These are phyloP conservation scores for Halocynthia aurantium DNA, from an alignment of 23 tunicate genomes.

Conservation along the genomic window DNA sequence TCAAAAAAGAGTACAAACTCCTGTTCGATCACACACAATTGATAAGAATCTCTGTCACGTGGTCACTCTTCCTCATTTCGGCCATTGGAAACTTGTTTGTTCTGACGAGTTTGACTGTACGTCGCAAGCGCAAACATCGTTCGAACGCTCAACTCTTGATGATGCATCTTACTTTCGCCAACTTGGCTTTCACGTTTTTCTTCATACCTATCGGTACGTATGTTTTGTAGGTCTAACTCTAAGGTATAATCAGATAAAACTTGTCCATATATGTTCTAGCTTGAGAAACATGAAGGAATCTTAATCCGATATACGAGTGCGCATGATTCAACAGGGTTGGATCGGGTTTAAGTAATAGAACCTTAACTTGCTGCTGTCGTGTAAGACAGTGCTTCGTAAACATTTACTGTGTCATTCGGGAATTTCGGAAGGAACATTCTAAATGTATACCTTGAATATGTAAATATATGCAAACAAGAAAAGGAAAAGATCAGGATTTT, in stretches of 20 bases:
- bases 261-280: neutral
- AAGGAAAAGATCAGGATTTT: too few species aligned
- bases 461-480: too few species aligned
- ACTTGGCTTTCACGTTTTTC: conserved; percentile 61
- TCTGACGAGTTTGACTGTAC: conserved; percentile 28
- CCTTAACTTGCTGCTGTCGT: neutral
- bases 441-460: too few species aligned
- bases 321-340: neutral
- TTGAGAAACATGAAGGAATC: neutral
- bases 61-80: conserved; percentile 39
- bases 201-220: conserved; percentile 59
- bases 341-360: too few species aligned
- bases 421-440: too few species aligned
- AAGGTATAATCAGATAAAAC: too few species aligned
- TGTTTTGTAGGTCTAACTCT: neutral
- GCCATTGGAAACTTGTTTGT: conserved; percentile 48
- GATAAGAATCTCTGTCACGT: conserved; percentile 28
- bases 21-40: conserved; percentile 30
- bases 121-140: conserved; percentile 4
- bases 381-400: neutral
- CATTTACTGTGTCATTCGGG: too few species aligned
- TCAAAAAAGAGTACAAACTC: conserved; percentile 17
- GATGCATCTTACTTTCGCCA: conserved; percentile 55
- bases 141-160: conserved; percentile 56
- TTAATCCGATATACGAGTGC: neutral